Evolutionary conservation across 2,888 invertebrate genomes (phyloP), one percentile per base, ranked within the genome.

Genomic region (Ypsolopha scabrella): DNA sequence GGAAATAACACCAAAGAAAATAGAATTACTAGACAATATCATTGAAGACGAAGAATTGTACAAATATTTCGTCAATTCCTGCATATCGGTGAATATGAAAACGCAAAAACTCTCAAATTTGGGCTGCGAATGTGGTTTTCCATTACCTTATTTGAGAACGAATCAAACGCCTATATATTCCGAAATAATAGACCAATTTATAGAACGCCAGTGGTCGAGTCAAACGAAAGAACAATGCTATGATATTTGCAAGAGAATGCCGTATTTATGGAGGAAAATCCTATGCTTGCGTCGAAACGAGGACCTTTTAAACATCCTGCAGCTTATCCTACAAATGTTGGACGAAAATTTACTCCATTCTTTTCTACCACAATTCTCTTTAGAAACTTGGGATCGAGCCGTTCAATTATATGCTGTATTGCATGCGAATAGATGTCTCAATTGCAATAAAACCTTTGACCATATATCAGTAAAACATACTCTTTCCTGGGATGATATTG

Each of bases 211-310:
- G 58, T 80, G 79, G 72, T 70, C 75, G 6, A 73, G 65, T 55
- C 72, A 81, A 53, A 76, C 79, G 0, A 69, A 75, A 39, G 76
- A 82, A 3, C 78, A 80, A 45, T 88, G 87, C 56, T 81, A 88
- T 41, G 79, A 82, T 58, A 75, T 89, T 41, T 89, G 90, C 57
- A 87, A 83, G 59, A 73, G 75, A 58, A 88, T 91, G 82, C 91
- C 92, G 46, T 89, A 88, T 59, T 77, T 91, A 63, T 91, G 90
- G 89, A 80, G 86, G 51, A 88, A 88, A 58, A 88, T 89, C 57
- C 68, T 91, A 24, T 76, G 83, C 52, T 63, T 88, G 53, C 72
- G 83, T 59, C 66, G 80, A 51, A 80, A 83, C 41, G 83, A 88
- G 58, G 80, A 88, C 55, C 63, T 88, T n/a, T 63, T 87, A 56